These are phyloP conservation scores for Pleuronectes platessa DNA, from an alignment of 2,113 vertebrate species.

Conservation along the genomic window DNA sequence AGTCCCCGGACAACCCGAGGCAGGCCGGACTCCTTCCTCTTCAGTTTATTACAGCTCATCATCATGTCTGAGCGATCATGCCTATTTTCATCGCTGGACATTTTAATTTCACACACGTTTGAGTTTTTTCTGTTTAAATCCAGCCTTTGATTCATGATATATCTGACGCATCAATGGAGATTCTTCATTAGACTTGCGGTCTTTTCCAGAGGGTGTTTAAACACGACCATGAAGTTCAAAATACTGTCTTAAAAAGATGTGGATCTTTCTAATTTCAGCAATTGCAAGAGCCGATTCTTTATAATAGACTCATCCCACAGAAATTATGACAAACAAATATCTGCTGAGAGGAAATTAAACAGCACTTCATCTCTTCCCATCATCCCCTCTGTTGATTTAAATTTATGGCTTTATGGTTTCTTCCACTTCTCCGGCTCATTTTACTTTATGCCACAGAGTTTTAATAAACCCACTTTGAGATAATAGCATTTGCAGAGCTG, in stretches of 20 bases:
- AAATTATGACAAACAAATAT: slow-evolving; percentile 41
- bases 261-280: slow-evolving; percentile 28
- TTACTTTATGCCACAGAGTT: slow-evolving; percentile 19
- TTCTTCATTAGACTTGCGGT: slow-evolving; percentile 54
- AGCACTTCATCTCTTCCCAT: slow-evolving; percentile 13
- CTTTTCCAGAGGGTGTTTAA: slow-evolving; percentile 21
- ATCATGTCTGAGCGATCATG: slow-evolving; percentile 39
- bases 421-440: slow-evolving; percentile 13
- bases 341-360: slow-evolving; percentile 39
- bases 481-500: slow-evolving; percentile 10
- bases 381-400: slow-evolving; percentile 16
- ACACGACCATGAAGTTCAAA: slow-evolving; percentile 37
- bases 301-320: slow-evolving; percentile 13
- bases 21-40: slow-evolving; percentile 25
- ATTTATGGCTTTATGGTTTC: slow-evolving; percentile 18
- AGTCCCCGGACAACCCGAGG: slow-evolving; percentile 39
- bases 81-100: slow-evolving; percentile 56
- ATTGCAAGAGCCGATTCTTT: slow-evolving; percentile 3
- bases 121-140: slow-evolving; percentile 52
- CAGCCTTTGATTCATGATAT: slow-evolving; percentile 62
- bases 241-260: slow-evolving; percentile 2
- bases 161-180: slow-evolving; percentile 48
- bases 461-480: slow-evolving; percentile 25
- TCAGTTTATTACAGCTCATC: slow-evolving; percentile 63
- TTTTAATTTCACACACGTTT: slow-evolving; percentile 79